A percentile compares a stretch with the other conserved stretches of the same genome.
phyloP scores from a whole-genome alignment of 2,113 vertebrate species.

The Nothobranchius kuhntae region DNA sequence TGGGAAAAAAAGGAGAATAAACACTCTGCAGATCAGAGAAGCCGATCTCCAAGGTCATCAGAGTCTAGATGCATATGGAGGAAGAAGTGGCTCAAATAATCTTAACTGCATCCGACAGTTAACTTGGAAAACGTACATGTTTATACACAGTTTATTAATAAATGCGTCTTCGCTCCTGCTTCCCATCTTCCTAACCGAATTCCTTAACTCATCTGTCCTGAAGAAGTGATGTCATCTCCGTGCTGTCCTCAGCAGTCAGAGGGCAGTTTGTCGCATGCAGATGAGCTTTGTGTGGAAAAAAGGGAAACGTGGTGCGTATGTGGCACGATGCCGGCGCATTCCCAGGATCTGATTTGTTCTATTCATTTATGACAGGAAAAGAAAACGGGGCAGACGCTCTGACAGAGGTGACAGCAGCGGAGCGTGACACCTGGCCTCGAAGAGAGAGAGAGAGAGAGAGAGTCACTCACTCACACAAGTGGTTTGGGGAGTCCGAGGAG shows the following conservation, averaged over 20 bases:
- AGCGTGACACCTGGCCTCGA: conserved; percentile 12
- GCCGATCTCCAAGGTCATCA: conserved; percentile 70
- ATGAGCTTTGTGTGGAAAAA: conserved; percentile 43
- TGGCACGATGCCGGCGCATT: conserved; percentile 13
- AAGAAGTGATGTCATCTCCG: conserved; percentile 64
- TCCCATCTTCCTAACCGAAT: conserved; percentile 24
- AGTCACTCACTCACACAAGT: conserved; percentile 29
- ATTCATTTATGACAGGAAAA: conserved; percentile 46
- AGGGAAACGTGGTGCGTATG: neutral
- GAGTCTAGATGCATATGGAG: conserved; percentile 21
- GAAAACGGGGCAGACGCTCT: conserved; percentile 18
- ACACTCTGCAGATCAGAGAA: conserved; percentile 62
- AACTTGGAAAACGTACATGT: neutral
- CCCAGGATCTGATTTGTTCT: conserved; percentile 38
- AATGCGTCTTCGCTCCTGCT: conserved; percentile 15
- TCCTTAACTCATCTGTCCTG: conserved; percentile 54
- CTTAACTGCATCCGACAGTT: conserved; percentile 8
- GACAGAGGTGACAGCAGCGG: conserved; percentile 43
- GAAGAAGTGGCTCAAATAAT: conserved; percentile 5
- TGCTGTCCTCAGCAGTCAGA: conserved; percentile 45
- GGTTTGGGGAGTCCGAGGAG: conserved; percentile 43
- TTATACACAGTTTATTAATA: neutral
- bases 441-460: too few relatives aligned
- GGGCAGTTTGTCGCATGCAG: conserved; percentile 59
- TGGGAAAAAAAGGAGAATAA: conserved; percentile 36